Percentiles rank a stretch among this genome's conserved stretches.
phyloP scores from a whole-genome alignment of 2,113 vertebrate species.

The Corythaeola cristata region DNA sequence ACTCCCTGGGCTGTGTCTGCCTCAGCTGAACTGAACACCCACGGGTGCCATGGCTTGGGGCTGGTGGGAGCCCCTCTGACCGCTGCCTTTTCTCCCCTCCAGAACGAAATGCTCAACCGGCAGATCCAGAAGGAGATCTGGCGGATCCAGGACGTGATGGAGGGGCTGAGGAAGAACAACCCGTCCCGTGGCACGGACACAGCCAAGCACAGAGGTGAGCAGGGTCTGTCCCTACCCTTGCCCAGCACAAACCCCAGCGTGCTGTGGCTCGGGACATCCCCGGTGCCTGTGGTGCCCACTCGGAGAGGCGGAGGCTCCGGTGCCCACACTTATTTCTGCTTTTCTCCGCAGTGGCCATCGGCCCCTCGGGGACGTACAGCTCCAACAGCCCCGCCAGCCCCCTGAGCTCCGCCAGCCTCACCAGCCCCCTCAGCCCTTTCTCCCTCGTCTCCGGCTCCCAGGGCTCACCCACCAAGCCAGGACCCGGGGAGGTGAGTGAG shows the following conservation, averaged over 20 bases:
- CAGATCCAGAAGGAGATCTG: constrained; percentile 98
- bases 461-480: constrained; percentile 88
- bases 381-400: constrained; percentile 97
- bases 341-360: constrained; percentile 75
- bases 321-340: neutral
- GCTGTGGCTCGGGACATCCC: neutral
- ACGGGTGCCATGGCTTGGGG: rapidly evolving
- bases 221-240: neutral
- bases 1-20: neutral
- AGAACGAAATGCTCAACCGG: constrained; percentile 88
- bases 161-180: constrained; percentile 92
- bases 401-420: constrained; percentile 93
- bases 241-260: neutral
- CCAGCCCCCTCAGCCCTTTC: constrained; percentile 94
- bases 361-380: constrained; percentile 86
- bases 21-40: neutral
- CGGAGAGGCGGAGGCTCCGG: rapidly evolving
- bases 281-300: rapidly evolving
- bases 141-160: constrained; percentile 95
- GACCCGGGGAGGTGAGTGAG: constrained; percentile 87
- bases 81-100: neutral
- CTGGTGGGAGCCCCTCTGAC: neutral
- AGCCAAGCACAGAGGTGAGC: constrained; percentile 88
- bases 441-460: constrained; percentile 91
- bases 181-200: constrained; percentile 90